Conservation (phyloP, 2,888 invertebrate genomes). For the Eudasyphora cyanicolor region DNA sequence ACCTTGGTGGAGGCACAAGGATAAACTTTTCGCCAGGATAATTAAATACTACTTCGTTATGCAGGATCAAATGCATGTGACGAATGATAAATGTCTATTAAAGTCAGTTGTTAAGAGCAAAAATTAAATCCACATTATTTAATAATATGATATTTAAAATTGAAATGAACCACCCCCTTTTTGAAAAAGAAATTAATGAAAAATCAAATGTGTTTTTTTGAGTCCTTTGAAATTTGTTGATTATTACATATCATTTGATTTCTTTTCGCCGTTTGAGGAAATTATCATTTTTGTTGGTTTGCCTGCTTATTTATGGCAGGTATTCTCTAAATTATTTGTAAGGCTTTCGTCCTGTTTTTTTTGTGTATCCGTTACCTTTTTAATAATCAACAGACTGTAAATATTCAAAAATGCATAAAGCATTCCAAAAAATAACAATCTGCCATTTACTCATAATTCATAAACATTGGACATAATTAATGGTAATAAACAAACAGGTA, state of each 20-base stretch:
- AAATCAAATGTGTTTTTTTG: no score
- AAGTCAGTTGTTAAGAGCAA: background rate
- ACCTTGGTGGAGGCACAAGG: background rate
- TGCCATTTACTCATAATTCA: no score
- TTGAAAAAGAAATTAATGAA: no score
- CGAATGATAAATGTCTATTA: background rate
- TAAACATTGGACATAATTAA: no score
- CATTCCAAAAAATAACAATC: conserved; percentile 30
- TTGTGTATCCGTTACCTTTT: background rate
- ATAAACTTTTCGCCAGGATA: conserved; percentile 1
- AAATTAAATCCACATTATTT: no score
- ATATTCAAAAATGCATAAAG: conserved; percentile 35
- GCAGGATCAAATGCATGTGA: background rate
- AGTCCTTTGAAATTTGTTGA: background rate
- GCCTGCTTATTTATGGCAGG: background rate
- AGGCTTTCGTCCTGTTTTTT: background rate
- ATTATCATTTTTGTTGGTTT: background rate
- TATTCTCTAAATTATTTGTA: background rate
- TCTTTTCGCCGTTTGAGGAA: background rate
- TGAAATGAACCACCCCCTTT: no score
- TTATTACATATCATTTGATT: conserved; percentile 4
- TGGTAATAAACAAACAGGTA: no score
- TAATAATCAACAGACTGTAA: conserved; percentile 32
- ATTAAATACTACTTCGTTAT: conserved; percentile 4
- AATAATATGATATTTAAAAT: background rate